Base-by-base conservation (phyloP, 2,888 invertebrate genomes). In the Stenchaetothrips biformis region DNA sequence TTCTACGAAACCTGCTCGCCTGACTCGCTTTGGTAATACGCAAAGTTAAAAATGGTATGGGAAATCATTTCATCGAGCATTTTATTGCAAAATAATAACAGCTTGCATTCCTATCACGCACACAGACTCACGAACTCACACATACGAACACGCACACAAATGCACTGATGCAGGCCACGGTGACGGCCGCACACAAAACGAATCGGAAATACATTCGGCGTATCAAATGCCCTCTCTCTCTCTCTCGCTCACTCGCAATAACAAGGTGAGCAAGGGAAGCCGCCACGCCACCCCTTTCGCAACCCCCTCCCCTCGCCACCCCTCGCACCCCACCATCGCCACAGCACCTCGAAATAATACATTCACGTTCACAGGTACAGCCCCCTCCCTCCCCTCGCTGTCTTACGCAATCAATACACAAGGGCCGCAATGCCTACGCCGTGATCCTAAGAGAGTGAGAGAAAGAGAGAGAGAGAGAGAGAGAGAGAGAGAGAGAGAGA, bases 151-250 rank as follows among this genome's bases (percentile, higher is more conserved):
- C 37, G 4, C 37, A 37, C 2, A 37, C 37, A 37, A 37, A 16
- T 7, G 53, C 53, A 53, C 53, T 16, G 53, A 9, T 2, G 53
- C 53, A 53, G 53, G 53, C 53, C 13, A 13, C 53, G 6, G 53
- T 13, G 11, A 13, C 16, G 53, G 18, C 53, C 53, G 53, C 53
- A 13, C 16, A 53, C 18, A 53, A 74, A 74, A 25, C 67, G 67
- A 74, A 74, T 74, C 67, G 67, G 67, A 74, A 74, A 74, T 74
- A 74, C 67, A 74, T 74, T 74, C 67, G 67, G 21, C 67, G 67
- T 74, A 74, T 74, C 67, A 74, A 74, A 74, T 74, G 25, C 21
- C 67, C 9, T n/a, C 37, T 37, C 37, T 37, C 37, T 37, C 37
- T 37, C 37, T 37, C 37, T 37, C 37, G 1, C 37, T 37, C 37